Conservation (phyloP, 2,888 invertebrate species). For the Torymus texanus region DNA sequence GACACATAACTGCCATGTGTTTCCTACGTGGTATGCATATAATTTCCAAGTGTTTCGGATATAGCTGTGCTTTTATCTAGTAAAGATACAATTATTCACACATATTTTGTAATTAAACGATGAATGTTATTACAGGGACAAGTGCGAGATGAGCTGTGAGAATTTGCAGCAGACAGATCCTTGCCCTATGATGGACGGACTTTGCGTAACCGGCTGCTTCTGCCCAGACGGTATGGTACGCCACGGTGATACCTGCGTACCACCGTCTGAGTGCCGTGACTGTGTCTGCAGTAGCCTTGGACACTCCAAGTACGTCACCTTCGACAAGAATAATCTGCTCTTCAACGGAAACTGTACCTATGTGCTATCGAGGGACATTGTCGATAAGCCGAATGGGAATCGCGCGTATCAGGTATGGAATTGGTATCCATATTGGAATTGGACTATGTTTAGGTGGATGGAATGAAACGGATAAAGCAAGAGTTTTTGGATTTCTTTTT, state of each 20-base stretch:
- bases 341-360: constrained; percentile 90
- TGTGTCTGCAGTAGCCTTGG: constrained; percentile 86
- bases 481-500: background rate
- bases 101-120: too few species aligned
- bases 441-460: background rate
- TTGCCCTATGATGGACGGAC: constrained; percentile 76
- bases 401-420: constrained; percentile 76
- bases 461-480: too few species aligned
- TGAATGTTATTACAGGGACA: constrained; percentile 59
- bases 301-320: constrained; percentile 87
- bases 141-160: constrained; percentile 87
- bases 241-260: constrained; percentile 82
- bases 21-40: too few species aligned
- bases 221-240: constrained; percentile 86
- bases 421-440: background rate
- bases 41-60: too few species aligned
- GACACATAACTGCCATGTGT: too few species aligned
- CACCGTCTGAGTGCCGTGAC: constrained; percentile 84
- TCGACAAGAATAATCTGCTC: constrained; percentile 87
- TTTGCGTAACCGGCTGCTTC: constrained; percentile 86
- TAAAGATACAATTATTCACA: too few species aligned
- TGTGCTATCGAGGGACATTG: constrained; percentile 82
- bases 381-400: constrained; percentile 69
- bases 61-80: too few species aligned
- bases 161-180: constrained; percentile 78